phyloP scores from a whole-genome alignment of 2,797 vertebrate genomes.

The Sebastes vulpes region DNA sequence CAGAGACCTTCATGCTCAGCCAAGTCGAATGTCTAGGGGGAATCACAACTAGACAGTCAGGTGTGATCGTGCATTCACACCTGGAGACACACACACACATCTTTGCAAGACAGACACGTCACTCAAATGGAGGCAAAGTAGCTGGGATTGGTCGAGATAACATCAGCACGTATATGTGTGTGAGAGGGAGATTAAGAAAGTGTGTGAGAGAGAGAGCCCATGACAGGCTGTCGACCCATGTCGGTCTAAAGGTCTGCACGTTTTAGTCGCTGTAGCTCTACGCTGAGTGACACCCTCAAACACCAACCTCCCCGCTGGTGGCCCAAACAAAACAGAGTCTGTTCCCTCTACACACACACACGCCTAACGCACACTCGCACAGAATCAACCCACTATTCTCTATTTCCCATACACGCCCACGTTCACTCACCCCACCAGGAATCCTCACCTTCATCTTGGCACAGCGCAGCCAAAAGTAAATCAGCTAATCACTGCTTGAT shows the following conservation, averaged over 20 bases:
- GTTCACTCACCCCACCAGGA: constrained; percentile 36
- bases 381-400: constrained; percentile 49
- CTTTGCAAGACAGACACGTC: background rate
- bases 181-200: constrained; percentile 7
- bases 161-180: constrained; percentile 6
- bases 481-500: constrained; percentile 35
- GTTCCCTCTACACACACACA: constrained; percentile 52
- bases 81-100: background rate
- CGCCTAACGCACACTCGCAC: constrained; percentile 29
- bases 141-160: background rate
- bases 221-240: constrained; percentile 48
- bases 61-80: constrained; percentile 22
- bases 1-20: background rate
- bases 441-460: constrained; percentile 60
- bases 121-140: background rate
- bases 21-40: background rate
- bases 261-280: constrained; percentile 52
- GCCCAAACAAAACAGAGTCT: constrained; percentile 73
- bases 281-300: constrained; percentile 76
- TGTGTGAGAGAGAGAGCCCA: background rate
- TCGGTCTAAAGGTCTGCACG: constrained; percentile 54
- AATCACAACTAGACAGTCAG: background rate
- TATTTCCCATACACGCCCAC: constrained; percentile 28
- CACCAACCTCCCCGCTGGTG: constrained; percentile 25
- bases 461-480: constrained; percentile 57